Base-by-base conservation (phyloP, 2,113 vertebrate genomes). In the Crocuta crocuta region DNA sequence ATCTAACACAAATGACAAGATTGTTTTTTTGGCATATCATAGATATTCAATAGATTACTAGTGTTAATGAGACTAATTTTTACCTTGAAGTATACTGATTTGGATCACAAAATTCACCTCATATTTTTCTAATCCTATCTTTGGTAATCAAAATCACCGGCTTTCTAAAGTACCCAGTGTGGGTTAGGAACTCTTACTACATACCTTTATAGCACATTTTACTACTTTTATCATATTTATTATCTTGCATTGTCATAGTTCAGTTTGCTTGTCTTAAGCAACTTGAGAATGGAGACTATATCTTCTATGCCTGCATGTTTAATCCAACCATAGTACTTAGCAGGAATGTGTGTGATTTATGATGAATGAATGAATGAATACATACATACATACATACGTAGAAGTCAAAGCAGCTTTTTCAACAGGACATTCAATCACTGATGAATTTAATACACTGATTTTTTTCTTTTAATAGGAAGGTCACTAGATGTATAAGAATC, bases 121-220 rank as follows among this genome's bases (percentile, higher is more conserved):
- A 6, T 80, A 79, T 84, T 80, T 96, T 96, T 88, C 53, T 96
- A 91, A 35, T 66, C 6, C 31, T 28, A 85, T 70, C 39, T 95
- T 89, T 70, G 39, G 13, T 80, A 84, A 88, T 80, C 53, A 81
- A 81, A 94, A 74, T 92, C 55, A 94, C 8, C 90, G 92, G 78
- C 31, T 79, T 93, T 28, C 33, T 61, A n/a, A 82, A 92, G 35
- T 58, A 87, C 6, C 12, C n/a, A 58, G 70, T 39, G 65, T 50
- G 7, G 45, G 13, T 93, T 53, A 80, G 65, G 28, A 21, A 7
- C 31, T 94, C 17, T 78, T 66, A 66, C 5, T 35, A 74, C 16
- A 65, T 50, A 79, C 26, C 4, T 43, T 39, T 17, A 58, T 6
- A 78, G 26, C 24, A 16, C 10, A 79, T 16, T 74, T 2, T 91